Conservation (phyloP, 2,797 vertebrate species). For the Hydrocynus forskahlii region DNA sequence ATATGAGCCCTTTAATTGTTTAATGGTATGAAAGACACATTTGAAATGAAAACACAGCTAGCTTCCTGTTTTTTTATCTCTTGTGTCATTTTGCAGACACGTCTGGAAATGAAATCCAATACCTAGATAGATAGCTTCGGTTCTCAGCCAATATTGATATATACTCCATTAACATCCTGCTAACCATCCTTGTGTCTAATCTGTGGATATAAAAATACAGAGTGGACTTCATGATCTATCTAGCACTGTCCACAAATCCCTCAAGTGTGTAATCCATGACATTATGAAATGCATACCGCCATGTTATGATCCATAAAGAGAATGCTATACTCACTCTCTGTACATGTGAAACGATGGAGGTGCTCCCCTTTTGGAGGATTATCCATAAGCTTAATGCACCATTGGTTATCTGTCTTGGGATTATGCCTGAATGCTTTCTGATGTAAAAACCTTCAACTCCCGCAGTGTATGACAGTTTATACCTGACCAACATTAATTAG, state of each 20-base stretch:
- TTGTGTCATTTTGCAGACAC: neutral
- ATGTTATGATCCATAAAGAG: conserved; percentile 27
- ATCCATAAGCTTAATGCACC: conserved; percentile 50
- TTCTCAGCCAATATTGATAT: neutral
- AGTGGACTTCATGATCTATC: conserved; percentile 9
- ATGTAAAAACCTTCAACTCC: conserved; percentile 43
- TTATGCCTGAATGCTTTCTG: conserved; percentile 37
- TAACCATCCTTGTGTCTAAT: conserved; percentile 20
- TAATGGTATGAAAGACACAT: neutral
- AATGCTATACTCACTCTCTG: conserved; percentile 27
- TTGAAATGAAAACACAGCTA: neutral
- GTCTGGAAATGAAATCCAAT: neutral
- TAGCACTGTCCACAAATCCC: conserved; percentile 34
- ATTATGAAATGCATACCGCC: conserved; percentile 38
- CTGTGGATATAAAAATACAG: conserved; percentile 19
- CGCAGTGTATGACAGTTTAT: conserved; percentile 13
- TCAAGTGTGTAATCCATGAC: conserved; percentile 48
- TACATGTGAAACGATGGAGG: conserved; percentile 37
- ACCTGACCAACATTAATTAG: conserved; percentile 32
- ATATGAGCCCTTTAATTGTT: neutral
- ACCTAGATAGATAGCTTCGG: neutral
- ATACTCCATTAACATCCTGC: neutral
- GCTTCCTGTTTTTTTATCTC: neutral
- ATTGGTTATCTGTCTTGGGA: conserved; percentile 40
- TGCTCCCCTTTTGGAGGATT: conserved; percentile 42